Percentiles rank a stretch among this genome's conserved stretches.
Evolutionary conservation across 2,113 vertebrate genomes (phyloP).

Genomic region (Cacatua alba): DNA sequence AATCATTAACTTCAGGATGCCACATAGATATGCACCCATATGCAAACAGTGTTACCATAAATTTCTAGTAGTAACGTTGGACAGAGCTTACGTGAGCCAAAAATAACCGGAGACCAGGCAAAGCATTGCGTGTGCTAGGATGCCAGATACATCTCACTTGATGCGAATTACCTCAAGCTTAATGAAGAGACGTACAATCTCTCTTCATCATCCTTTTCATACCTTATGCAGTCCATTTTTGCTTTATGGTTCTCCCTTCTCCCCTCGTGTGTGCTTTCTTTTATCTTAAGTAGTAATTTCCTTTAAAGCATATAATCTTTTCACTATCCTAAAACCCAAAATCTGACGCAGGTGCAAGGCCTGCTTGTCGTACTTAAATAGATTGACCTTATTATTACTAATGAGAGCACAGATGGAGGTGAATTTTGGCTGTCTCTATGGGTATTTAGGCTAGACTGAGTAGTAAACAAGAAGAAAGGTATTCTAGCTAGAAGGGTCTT

Average conservation of each 20-base stretch:
- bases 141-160: neutral
- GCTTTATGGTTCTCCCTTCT: neutral
- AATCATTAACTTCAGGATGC: conserved; percentile 3
- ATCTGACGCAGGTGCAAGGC: neutral
- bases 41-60: neutral
- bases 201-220: neutral
- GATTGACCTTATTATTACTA: neutral
- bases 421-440: neutral
- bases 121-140: neutral
- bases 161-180: neutral
- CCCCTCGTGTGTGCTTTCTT: neutral
- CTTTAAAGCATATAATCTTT: neutral
- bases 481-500: neutral
- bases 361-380: neutral
- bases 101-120: neutral
- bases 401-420: neutral
- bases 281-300: neutral
- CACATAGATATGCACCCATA: neutral
- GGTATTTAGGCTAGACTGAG: neutral
- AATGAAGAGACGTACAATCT: neutral
- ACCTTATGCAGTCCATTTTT: neutral
- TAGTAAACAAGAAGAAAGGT: neutral
- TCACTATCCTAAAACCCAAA: neutral
- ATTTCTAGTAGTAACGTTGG: neutral
- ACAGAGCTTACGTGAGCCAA: neutral